Evolutionary conservation across 2,113 vertebrate genomes (phyloP), one percentile per base, ranked within the genome.

Genomic region (Pipa parva): DNA sequence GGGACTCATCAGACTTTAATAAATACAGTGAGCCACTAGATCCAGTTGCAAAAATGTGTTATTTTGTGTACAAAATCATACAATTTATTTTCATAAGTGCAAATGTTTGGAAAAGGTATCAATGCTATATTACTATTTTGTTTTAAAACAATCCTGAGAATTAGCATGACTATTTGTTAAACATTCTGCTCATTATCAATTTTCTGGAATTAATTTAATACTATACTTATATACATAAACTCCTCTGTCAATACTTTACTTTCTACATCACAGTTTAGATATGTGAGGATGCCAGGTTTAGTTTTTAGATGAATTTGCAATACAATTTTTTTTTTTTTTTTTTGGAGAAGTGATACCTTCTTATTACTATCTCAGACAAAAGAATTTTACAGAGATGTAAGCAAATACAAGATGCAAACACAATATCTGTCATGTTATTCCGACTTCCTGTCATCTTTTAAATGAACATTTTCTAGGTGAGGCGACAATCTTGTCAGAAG

Each of bases 371-470:
- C 5, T 15, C 18, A 7, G 13, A 68, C 64, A 68, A 59, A 33
- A 70, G 57, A 13, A 37, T 54, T 79, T 76, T 76, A 71, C 81
- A 78, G 74, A 73, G 74, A 52, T 80, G 81, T 69, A 73, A 77
- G 77, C 79, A 83, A 87, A 84, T 73, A 79, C 76, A 81, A 76
- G 18, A 75, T 52, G 75, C 68, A 50, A 62, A 77, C 78, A 78
- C 78, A 76, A 83, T 82, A 81, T 78, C 82, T 87, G 80, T 78
- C 77, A 62, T 71, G 79, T 74, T 79, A 79, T 79, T 80, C 80
- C 84, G 85, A 83, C 82, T 84, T 82, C 78, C 73, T 85, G 81
- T 83, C 83, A 80, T 64, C 78, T 82, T 83, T 71, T 85, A 80
- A 88, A 72, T 79, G 78, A 79, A 70, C 79, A 75, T 78, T 77